Evolutionary conservation across 2,797 vertebrate genomes (phyloP).

Genomic region (Hippoglossus hippoglossus): DNA sequence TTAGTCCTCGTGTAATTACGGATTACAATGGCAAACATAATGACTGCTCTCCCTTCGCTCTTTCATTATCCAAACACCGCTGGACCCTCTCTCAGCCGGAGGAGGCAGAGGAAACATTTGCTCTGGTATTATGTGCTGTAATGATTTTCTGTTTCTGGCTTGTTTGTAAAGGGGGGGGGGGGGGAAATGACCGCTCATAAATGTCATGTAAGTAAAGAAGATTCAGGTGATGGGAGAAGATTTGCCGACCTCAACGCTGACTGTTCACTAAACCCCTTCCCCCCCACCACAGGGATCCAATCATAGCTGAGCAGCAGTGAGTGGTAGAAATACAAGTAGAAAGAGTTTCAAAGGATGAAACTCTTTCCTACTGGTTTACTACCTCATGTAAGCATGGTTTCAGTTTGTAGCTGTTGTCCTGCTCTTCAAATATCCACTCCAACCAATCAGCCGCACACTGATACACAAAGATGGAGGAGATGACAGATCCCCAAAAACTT

Average conservation of each 20-base stretch:
- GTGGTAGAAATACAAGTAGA: too few relatives aligned
- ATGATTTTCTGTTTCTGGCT: conserved; percentile 5
- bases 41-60: conserved; percentile 40
- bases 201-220: not conserved
- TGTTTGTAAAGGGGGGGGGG: not conserved
- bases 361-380: not conserved
- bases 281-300: not conserved
- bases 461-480: too few relatives aligned
- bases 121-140: conserved; percentile 23
- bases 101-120: conserved; percentile 26
- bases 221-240: conserved; percentile 8
- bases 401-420: not conserved
- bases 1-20: conserved; percentile 53
- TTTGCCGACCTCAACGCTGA: not conserved
- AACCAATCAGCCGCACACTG: too few relatives aligned
- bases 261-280: not conserved
- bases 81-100: conserved; percentile 29
- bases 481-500: too few relatives aligned
- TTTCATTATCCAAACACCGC: conserved; percentile 37
- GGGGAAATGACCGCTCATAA: too few relatives aligned
- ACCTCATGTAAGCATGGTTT: not conserved
- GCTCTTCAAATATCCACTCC: not conserved
- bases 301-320: too few relatives aligned
- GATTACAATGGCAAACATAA: conserved; percentile 57
- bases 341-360: too few relatives aligned